Conservation (phyloP, 2,888 invertebrate genomes). For the Xylota segnis region DNA sequence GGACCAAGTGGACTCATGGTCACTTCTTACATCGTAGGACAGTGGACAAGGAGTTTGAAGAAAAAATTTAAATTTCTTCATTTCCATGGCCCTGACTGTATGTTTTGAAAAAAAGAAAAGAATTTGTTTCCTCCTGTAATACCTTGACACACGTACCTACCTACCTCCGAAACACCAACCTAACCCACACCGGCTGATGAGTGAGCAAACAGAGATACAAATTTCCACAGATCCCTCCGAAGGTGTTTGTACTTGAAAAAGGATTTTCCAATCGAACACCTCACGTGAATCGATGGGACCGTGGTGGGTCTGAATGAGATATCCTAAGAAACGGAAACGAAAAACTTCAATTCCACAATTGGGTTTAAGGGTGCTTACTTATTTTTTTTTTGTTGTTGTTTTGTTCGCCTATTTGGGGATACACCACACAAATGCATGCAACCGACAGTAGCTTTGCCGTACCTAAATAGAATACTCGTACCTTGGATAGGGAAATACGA, state of each 20-base stretch:
- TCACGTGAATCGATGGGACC: neutral
- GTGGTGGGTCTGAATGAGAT: neutral
- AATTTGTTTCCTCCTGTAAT: neutral
- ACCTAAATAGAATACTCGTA: constrained; percentile 15
- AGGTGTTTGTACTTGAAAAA: constrained; percentile 43
- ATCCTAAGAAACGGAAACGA: constrained; percentile 20
- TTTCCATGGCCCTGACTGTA: neutral
- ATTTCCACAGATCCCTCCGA: constrained; percentile 5
- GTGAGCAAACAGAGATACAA: constrained; percentile 10
- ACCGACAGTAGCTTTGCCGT: constrained; percentile 41
- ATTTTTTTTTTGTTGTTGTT: constrained; percentile 34
- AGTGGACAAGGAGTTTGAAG: too few species aligned
- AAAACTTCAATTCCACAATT: constrained; percentile 49
- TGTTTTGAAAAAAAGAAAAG: neutral
- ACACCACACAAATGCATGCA: constrained; percentile 56
- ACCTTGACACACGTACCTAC: neutral
- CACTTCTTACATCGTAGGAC: too few species aligned
- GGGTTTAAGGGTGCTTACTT: constrained; percentile 42
- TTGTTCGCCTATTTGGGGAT: constrained; percentile 36
- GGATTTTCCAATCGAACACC: constrained; percentile 64
- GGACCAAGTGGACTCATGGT: too few species aligned
- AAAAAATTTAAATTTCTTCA: neutral
- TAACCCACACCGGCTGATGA: neutral
- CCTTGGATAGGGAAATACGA: constrained; percentile 30
- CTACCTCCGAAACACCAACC: neutral